phyloP scores from a whole-genome alignment of 2,113 vertebrate species.

The Saguinus midas region DNA sequence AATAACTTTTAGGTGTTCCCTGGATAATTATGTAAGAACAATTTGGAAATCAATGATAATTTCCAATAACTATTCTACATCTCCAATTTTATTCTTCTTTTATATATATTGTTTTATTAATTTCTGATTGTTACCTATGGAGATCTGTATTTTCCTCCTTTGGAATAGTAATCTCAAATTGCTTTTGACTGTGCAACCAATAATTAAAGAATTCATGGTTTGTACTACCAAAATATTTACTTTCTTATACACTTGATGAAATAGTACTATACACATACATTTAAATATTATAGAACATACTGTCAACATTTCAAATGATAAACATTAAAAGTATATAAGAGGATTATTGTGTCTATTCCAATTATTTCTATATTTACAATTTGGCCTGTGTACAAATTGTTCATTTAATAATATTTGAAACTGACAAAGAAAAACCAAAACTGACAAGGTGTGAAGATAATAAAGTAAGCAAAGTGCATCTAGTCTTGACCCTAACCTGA shows the following conservation, averaged over 20 bases:
- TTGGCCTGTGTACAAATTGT: background rate
- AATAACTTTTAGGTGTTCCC: background rate
- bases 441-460: background rate
- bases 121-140: background rate
- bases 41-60: background rate
- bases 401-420: background rate
- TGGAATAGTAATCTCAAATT: background rate
- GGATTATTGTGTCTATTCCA: background rate
- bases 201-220: background rate
- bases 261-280: background rate
- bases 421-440: background rate
- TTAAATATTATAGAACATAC: background rate
- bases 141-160: background rate
- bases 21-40: background rate
- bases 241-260: background rate
- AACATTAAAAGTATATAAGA: background rate
- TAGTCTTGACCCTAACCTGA: background rate
- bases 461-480: background rate
- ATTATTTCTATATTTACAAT: background rate
- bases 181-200: background rate
- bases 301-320: background rate
- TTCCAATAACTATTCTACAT: background rate
- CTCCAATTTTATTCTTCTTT: background rate
- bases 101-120: background rate
- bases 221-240: background rate